These are phyloP conservation scores for Zaprionus ghesquierei DNA, from an alignment of 1,140 invertebrate species.

Conservation along the genomic window DNA sequence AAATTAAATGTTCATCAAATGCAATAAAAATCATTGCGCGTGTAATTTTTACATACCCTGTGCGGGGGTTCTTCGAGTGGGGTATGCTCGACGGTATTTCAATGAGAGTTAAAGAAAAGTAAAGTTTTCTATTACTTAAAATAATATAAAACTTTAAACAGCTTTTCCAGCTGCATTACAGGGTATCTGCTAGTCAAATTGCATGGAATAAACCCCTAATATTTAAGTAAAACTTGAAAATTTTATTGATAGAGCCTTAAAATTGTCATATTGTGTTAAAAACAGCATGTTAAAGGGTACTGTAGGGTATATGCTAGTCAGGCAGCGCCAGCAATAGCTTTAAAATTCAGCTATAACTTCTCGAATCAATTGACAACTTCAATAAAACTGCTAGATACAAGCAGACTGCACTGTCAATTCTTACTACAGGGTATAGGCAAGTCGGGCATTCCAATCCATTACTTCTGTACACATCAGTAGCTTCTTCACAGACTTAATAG, in stretches of 20 bases:
- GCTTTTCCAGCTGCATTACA: neutral
- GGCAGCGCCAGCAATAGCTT: neutral
- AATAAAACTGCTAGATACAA: neutral
- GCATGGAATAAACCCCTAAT: neutral
- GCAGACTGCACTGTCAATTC: neutral
- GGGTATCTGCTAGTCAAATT: neutral
- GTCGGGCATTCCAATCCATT: neutral
- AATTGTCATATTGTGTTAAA: neutral
- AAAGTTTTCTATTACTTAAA: neutral
- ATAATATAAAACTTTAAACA: neutral
- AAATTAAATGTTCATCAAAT: constrained; percentile 75
- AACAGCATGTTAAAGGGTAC: neutral
- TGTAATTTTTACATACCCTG: constrained; percentile 34
- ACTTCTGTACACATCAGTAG: neutral
- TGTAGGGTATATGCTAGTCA: neutral
- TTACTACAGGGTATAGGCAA: neutral
- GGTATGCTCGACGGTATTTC: neutral
- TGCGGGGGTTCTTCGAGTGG: neutral
- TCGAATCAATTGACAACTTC: neutral
- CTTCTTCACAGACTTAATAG: neutral
- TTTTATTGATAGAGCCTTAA: neutral
- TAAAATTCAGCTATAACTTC: neutral
- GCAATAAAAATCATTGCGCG: constrained; percentile 64
- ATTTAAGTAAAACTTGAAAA: neutral
- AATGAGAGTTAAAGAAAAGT: neutral